Evolutionary conservation across 2,888 invertebrate genomes (phyloP).

Genomic region (Hirtodrosophila cameraria): DNA sequence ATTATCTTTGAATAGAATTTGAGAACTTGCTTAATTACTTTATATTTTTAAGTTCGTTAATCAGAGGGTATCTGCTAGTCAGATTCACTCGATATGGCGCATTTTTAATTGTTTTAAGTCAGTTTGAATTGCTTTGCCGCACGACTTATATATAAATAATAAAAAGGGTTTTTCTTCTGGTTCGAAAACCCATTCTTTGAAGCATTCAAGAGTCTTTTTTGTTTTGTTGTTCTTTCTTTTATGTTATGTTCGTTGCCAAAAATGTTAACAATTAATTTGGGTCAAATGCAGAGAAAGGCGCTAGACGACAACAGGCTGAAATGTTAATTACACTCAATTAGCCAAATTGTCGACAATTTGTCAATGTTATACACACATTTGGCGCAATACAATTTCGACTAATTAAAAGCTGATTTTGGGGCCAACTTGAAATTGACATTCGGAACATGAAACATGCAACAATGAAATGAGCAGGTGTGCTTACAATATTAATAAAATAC

Average conservation of each 20-base stretch:
- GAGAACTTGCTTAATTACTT: no score
- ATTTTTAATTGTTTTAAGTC: neutral
- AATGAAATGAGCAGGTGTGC: slow-evolving; percentile 3
- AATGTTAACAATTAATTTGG: slow-evolving; percentile 71
- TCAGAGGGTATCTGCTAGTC: no score
- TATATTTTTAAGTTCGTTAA: no score
- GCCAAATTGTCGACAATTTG: slow-evolving; percentile 70
- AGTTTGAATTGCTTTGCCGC: slow-evolving; percentile 19
- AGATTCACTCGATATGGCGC: no score
- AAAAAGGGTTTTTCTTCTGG: slow-evolving; percentile 64
- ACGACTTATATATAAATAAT: slow-evolving; percentile 59
- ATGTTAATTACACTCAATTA: slow-evolving; percentile 77
- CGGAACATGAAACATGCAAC: slow-evolving; percentile 1
- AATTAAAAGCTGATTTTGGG: slow-evolving; percentile 46
- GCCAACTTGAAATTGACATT: neutral
- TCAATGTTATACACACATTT: slow-evolving; percentile 45
- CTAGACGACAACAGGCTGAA: slow-evolving; percentile 23
- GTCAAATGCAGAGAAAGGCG: slow-evolving; percentile 42
- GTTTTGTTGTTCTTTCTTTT: slow-evolving; percentile 37
- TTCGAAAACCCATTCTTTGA: slow-evolving; percentile 11
- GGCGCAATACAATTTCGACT: slow-evolving; percentile 29
- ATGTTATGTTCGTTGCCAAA: slow-evolving; percentile 42
- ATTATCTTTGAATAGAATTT: no score
- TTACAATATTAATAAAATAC: neutral
- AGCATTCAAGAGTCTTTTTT: slow-evolving; percentile 19